phyloP scores from a whole-genome alignment of 2,797 vertebrate genomes.

The Sebastes trivittatus region DNA sequence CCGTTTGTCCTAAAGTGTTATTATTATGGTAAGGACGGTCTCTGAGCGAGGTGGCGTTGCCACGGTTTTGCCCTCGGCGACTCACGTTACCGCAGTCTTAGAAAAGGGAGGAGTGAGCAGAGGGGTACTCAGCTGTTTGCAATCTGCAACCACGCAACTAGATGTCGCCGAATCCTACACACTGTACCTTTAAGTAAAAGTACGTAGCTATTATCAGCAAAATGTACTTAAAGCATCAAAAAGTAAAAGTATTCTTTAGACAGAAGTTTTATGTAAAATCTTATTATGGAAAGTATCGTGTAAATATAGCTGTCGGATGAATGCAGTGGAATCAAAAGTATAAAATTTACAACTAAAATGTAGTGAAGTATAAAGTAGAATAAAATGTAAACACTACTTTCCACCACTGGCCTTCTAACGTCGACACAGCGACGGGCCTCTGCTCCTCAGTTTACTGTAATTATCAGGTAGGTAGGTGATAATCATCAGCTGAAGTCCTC shows the following conservation, averaged over 20 bases:
- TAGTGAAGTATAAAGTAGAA: background rate
- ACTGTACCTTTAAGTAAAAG: too few relatives aligned
- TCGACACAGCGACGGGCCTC: background rate
- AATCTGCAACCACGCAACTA: accelerated
- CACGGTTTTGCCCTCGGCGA: too few relatives aligned
- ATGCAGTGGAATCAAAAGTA: background rate
- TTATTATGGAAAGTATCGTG: background rate
- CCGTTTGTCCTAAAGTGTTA: too few relatives aligned
- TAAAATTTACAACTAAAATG: background rate
- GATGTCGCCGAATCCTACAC: accelerated
- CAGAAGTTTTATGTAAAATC: background rate
- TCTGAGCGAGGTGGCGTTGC: too few relatives aligned
- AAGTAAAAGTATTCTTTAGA: background rate
- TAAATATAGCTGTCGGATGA: background rate
- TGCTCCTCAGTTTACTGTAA: slow-evolving; percentile 23
- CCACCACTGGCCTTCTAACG: too few relatives aligned
- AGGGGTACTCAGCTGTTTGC: too few relatives aligned
- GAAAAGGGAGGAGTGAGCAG: too few relatives aligned
- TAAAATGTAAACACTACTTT: background rate
- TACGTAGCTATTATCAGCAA: background rate
- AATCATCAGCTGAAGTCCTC: slow-evolving; percentile 13
- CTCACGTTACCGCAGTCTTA: too few relatives aligned
- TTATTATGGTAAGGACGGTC: too few relatives aligned
- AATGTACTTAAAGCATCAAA: background rate
- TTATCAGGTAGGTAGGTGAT: slow-evolving; percentile 23